Evolutionary conservation across 2,113 vertebrate genomes (phyloP), one percentile per base, ranked within the genome.

Genomic region (Tichodroma muraria): DNA sequence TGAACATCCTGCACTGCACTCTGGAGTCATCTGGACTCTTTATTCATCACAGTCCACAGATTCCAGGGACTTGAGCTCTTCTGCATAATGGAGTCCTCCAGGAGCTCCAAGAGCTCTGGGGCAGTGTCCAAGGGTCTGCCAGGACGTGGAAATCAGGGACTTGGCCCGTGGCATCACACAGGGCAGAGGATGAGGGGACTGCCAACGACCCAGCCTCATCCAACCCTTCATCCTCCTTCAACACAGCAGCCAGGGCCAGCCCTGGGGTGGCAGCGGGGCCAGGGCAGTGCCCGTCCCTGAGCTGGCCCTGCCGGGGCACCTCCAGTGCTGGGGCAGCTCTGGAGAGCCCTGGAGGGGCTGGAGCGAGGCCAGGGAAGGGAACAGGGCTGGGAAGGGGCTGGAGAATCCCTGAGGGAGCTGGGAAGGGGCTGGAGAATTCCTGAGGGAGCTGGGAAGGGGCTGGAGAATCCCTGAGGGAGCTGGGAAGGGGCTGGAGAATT

Each of bases 61-160:
- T n/a, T 27, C 15, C 47, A 64, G 44, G 15, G 10, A 18, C 40
- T 9, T 9, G 24, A 64, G 65, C 56, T 52, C 5, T n/a, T 40
- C 20, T 30, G 20, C 14, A 7, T 0, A 3, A 3, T 1, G 1
- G 3, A 72, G 9, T 5, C 19, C 23, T 23, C 1, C 20, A 60
- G 4, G 44, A 47, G 16, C 54, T 59, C 1, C 20, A 60, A 4
- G 44, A 47, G 15, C 54, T 59, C 4, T 53, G 64, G 38, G 52
- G 7, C 57, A 44, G 31, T 0, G 3, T 3, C 20, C 38, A 24
- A 5, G 21, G 3, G 0, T 14, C 65, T 70, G 38, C 27, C 49
- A 82, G 60, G 33, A 11, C 1, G 1, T 7, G 27, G 73, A 50
- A 75, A 59, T 15, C 10, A 8, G 21, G 17, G 28, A 4, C 18